Evolutionary conservation across 53 echinoderm and acorn worm genomes (phyloP).

Genomic region (Astropecten irregularis): DNA sequence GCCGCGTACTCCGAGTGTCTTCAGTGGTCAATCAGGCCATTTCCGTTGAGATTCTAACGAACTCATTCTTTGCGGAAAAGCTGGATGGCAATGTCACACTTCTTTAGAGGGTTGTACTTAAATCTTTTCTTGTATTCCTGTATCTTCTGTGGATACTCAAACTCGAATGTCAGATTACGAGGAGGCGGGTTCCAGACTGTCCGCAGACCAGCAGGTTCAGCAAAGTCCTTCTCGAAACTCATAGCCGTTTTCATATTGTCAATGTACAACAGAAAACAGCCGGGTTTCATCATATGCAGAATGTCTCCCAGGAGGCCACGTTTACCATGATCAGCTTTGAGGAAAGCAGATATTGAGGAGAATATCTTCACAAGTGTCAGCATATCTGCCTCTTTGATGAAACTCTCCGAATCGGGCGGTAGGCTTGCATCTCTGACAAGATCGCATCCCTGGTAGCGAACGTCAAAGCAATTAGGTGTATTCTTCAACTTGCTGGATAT

Average conservation of each 20-base stretch:
- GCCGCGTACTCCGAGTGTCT: too few species aligned
- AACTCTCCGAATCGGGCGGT: too few species aligned
- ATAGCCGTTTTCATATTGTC: background rate
- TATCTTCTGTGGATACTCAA: background rate
- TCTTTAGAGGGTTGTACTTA: background rate
- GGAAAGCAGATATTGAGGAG: constrained; percentile 1
- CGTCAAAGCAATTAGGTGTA: background rate
- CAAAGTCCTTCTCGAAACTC: background rate
- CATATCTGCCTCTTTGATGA: constrained; percentile 8
- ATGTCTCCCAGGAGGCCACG: background rate
- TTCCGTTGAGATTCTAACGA: too few species aligned
- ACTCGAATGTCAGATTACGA: background rate
- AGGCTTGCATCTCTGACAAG: background rate
- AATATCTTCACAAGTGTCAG: constrained; percentile 8
- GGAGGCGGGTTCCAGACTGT: background rate
- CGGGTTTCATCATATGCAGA: background rate
- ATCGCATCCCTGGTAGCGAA: constrained; percentile 4
- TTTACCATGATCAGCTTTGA: background rate
- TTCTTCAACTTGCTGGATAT: background rate
- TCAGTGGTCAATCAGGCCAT: too few species aligned
- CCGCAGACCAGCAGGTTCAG: background rate
- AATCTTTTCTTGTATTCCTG: background rate
- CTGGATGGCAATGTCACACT: constrained; percentile 11
- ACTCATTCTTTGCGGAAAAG: constrained; percentile 28
- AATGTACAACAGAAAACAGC: constrained; percentile 17